A percentile compares a stretch with the other conserved stretches of the same genome.
Evolutionary conservation across 2,888 invertebrate genomes (phyloP).

Genomic region (Perdita meconis): DNA sequence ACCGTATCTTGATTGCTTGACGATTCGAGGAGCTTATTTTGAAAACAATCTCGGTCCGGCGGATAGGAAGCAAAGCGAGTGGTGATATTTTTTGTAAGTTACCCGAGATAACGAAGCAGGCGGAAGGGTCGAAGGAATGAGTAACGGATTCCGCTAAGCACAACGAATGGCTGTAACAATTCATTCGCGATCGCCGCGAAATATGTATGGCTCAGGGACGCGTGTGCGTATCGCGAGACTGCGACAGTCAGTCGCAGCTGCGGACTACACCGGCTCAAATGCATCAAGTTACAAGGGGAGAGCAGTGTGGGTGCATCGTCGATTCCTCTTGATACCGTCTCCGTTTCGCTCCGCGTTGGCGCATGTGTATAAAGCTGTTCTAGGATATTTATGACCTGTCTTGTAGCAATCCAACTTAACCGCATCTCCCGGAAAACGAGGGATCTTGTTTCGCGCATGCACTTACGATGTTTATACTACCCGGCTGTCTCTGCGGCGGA

Average conservation of each 20-base stretch:
- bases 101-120: too few relatives aligned
- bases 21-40: too few relatives aligned
- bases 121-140: too few relatives aligned
- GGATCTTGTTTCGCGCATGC: constrained; percentile 23
- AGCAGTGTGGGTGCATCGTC: constrained; percentile 16
- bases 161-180: too few relatives aligned
- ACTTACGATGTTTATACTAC: constrained; percentile 7
- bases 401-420: constrained; percentile 72
- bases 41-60: too few relatives aligned
- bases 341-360: constrained; percentile 7
- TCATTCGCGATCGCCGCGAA: not conserved
- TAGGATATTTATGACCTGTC: constrained; percentile 73
- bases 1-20: too few relatives aligned
- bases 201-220: constrained; percentile 1
- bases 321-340: constrained; percentile 37
- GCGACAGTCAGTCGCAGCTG: constrained; percentile 30
- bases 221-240: constrained; percentile 1
- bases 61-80: too few relatives aligned
- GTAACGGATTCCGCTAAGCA: too few relatives aligned
- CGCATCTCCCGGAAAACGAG: constrained; percentile 57
- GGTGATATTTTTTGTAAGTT: too few relatives aligned
- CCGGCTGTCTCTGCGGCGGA: not conserved
- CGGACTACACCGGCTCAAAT: constrained; percentile 23
- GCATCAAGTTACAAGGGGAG: constrained; percentile 8
- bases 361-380: constrained; percentile 22